Conservation (phyloP, 2,888 invertebrate genomes). For the Hylaea fasciaria region DNA sequence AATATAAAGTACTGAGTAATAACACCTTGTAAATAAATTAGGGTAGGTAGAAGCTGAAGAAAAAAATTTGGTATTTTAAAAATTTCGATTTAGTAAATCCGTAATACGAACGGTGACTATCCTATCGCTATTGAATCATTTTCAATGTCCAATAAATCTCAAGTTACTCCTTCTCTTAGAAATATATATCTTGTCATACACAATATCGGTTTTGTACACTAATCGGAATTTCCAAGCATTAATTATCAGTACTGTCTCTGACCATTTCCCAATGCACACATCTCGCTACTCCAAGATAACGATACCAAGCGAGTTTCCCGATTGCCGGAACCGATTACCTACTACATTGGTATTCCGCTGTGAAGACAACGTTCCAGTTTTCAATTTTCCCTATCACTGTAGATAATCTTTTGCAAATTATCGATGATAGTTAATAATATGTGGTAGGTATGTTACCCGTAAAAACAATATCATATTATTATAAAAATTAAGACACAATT, state of each 20-base stretch:
- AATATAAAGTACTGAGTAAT: no score
- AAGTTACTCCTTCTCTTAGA: no score
- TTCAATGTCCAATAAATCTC: no score
- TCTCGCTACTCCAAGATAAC: conserved; percentile 22
- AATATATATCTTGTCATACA: background rate
- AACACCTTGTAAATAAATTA: no score
- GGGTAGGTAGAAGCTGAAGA: no score
- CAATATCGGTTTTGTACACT: background rate
- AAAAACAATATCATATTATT: no score
- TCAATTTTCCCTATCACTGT: conserved; percentile 11
- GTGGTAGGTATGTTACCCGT: no score
- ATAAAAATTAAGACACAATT: no score
- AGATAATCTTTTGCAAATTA: conserved; percentile 7
- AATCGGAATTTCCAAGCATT: background rate
- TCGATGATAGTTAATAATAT: background rate
- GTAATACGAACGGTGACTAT: no score
- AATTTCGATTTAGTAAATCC: no score
- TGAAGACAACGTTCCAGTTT: conserved; percentile 12
- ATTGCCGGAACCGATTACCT: conserved; percentile 19
- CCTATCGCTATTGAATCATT: no score
- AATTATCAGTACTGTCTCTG: conserved; percentile 2
- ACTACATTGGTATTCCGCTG: conserved; percentile 12
- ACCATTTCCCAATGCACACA: conserved; percentile 9
- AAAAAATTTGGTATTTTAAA: no score
- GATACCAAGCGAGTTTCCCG: conserved; percentile 10